phyloP scores from a whole-genome alignment of 2,797 vertebrate species.

The Pseudotriccus pelzelni region DNA sequence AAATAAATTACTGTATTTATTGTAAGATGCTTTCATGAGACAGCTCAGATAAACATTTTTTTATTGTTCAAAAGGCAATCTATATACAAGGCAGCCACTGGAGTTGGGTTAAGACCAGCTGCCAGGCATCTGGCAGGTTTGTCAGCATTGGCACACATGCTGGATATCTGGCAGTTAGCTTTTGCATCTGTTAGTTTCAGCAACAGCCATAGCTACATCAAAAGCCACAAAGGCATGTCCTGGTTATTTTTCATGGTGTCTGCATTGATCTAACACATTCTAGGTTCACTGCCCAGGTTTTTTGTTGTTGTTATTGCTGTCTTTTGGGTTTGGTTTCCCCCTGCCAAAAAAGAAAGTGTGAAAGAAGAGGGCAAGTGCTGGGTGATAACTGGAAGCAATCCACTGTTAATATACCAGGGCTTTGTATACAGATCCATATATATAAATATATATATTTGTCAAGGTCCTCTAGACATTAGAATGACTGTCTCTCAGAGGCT shows the following conservation, averaged over 20 bases:
- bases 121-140: conserved; percentile 68
- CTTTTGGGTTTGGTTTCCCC: neutral
- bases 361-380: conserved; percentile 15
- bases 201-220: conserved; percentile 64
- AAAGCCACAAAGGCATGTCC: conserved; percentile 64
- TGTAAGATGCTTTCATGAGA: conserved; percentile 12
- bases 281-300: conserved; percentile 45
- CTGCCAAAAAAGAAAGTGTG: neutral
- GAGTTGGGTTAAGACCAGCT: conserved; percentile 51
- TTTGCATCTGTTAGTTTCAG: conserved; percentile 68
- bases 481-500: neutral
- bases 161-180: conserved; percentile 61
- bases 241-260: conserved; percentile 69
- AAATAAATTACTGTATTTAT: neutral
- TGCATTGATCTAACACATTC: conserved; percentile 62
- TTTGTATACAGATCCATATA: neutral
- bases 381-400: neutral
- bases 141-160: conserved; percentile 55
- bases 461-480: neutral
- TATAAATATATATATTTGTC: neutral
- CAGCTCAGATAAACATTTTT: neutral
- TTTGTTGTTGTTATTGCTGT: neutral
- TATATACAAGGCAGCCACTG: conserved; percentile 37
- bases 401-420: neutral
- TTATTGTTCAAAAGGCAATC: conserved; percentile 27